phyloP scores from a whole-genome alignment of 1,140 invertebrate genomes.

The Amyelois transitella region DNA sequence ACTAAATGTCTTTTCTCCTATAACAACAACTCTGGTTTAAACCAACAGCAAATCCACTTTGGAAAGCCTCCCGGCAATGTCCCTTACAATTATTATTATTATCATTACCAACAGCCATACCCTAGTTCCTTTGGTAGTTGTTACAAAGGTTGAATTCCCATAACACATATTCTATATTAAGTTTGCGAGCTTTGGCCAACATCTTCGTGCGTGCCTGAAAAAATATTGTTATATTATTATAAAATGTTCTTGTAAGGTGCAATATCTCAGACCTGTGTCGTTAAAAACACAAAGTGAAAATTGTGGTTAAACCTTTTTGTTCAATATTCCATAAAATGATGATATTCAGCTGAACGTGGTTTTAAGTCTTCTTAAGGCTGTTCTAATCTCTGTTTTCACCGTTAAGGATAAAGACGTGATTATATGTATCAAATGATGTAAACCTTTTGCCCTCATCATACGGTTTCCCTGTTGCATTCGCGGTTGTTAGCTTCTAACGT shows the following conservation, averaged over 20 bases:
- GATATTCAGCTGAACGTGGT: no score
- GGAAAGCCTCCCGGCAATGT: slow-evolving; percentile 9
- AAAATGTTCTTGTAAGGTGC: neutral
- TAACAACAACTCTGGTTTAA: neutral
- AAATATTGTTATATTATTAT: slow-evolving; percentile 8
- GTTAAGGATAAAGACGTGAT: no score
- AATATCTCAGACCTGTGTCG: neutral
- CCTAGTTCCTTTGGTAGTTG: neutral
- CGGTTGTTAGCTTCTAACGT: no score
- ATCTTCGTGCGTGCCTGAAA: slow-evolving; percentile 2
- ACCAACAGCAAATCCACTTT: slow-evolving; percentile 20
- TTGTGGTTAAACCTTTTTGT: no score
- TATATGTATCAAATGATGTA: no score
- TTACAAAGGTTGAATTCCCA: neutral
- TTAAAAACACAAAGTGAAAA: neutral
- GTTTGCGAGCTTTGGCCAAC: neutral
- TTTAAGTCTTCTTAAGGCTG: no score
- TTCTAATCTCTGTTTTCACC: no score
- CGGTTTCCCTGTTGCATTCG: no score
- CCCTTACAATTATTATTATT: slow-evolving; percentile 9
- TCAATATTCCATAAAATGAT: no score
- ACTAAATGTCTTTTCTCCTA: neutral
- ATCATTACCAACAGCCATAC: neutral
- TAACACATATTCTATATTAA: neutral
- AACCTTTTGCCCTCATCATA: no score